Conservation (phyloP, 2,113 vertebrate species). For the Passer domesticus region DNA sequence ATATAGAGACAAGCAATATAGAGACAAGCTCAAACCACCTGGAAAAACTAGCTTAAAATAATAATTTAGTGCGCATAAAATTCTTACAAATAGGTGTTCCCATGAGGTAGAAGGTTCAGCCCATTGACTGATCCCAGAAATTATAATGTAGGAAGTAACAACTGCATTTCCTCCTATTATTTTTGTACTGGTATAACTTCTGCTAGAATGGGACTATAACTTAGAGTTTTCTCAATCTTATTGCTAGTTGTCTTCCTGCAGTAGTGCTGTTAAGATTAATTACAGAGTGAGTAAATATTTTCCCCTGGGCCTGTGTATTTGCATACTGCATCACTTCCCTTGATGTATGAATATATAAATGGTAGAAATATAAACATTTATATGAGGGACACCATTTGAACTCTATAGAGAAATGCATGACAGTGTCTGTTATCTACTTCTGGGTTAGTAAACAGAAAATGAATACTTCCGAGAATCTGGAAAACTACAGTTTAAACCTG, state of each 20-base stretch:
- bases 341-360: background rate
- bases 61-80: background rate
- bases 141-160: background rate
- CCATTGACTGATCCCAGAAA: background rate
- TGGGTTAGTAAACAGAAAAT: background rate
- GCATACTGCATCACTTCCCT: background rate
- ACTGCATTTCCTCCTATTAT: background rate
- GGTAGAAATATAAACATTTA: background rate
- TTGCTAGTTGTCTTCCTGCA: background rate
- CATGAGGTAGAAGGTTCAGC: background rate
- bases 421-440: background rate
- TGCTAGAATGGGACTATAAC: background rate
- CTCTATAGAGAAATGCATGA: background rate
- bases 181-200: background rate
- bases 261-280: background rate
- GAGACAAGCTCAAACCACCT: background rate
- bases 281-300: background rate
- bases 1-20: background rate
- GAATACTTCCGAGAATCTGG: background rate
- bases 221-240: background rate
- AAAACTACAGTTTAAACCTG: background rate
- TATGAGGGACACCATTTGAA: background rate
- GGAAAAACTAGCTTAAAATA: background rate
- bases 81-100: accelerated
- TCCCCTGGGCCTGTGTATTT: background rate